These are phyloP conservation scores for Rhynchophorus ferrugineus DNA, from an alignment of 1,140 invertebrate genomes.

Conservation along the genomic window DNA sequence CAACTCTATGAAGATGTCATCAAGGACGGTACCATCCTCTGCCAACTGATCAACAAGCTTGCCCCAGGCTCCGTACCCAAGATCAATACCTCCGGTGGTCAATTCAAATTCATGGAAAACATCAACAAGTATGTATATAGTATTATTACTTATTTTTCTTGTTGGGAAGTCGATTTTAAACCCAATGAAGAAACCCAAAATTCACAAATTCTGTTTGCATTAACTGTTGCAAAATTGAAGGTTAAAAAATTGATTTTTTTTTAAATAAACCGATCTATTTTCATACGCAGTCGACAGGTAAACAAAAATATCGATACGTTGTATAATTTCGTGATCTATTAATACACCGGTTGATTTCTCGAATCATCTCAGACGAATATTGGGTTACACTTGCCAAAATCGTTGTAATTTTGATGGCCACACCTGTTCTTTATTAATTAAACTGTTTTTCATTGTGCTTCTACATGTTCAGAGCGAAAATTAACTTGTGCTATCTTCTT, in stretches of 20 bases:
- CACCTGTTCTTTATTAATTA: no score
- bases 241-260: no score
- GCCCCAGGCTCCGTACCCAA: constrained; percentile 72
- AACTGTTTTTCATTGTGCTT: no score
- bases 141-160: no score
- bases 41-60: constrained; percentile 85
- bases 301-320: neutral
- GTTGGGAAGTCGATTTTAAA: no score
- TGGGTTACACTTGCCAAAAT: no score
- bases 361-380: neutral
- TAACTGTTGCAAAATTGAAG: no score
- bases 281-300: neutral
- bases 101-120: constrained; percentile 96
- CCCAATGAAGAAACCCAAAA: no score
- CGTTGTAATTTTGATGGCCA: no score
- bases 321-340: constrained; percentile 6
- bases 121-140: constrained; percentile 72
- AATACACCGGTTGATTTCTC: neutral
- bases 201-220: no score
- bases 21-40: constrained; percentile 80
- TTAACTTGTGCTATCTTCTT: constrained; percentile 22
- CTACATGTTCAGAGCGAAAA: no score
- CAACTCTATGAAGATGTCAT: constrained; percentile 71
- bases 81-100: constrained; percentile 80
- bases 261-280: constrained; percentile 8